Percentiles rank a stretch among this genome's conserved stretches.
These are phyloP conservation scores for Mythimna vitellina DNA, from an alignment of 2,888 invertebrate genomes.

Conservation along the genomic window DNA sequence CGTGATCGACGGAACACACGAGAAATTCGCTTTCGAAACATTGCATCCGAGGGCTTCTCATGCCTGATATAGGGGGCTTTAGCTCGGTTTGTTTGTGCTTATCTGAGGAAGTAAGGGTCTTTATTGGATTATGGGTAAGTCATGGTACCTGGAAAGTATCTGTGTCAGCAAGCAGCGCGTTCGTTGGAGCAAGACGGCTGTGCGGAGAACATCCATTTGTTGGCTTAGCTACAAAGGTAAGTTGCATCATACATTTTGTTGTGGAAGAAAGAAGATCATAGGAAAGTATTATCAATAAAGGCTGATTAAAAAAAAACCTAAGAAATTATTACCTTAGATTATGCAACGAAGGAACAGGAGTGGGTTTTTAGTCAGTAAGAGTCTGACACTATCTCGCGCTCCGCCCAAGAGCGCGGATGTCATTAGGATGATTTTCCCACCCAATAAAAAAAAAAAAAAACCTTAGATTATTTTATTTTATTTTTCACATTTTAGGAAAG, in stretches of 20 bases:
- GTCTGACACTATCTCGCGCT: too few species aligned
- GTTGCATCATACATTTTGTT: background rate
- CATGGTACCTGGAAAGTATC: constrained; percentile 40
- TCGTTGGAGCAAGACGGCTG: background rate
- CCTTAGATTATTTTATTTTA: too few species aligned
- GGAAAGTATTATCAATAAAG: background rate
- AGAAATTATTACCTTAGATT: too few species aligned
- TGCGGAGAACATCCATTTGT: background rate
- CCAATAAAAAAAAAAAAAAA: too few species aligned
- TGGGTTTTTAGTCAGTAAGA: too few species aligned
- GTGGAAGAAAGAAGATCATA: background rate
- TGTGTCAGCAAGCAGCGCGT: constrained; percentile 33
- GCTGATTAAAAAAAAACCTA: too few species aligned
- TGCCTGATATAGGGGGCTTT: constrained; percentile 56
- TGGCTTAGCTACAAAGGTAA: background rate
- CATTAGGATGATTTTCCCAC: too few species aligned
- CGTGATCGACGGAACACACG: constrained; percentile 70
- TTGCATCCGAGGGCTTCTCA: constrained; percentile 53
- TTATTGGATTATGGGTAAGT: constrained; percentile 50
- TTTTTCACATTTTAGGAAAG: too few species aligned
- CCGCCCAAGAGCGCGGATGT: too few species aligned
- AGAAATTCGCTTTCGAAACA: constrained; percentile 69
- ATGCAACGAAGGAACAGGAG: too few species aligned
- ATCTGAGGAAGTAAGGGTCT: constrained; percentile 38
- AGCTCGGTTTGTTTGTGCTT: constrained; percentile 52